Evolutionary conservation across 2,888 invertebrate species (phyloP), one percentile per base, ranked within the genome.

Genomic region (Melinaea marsaeus): DNA sequence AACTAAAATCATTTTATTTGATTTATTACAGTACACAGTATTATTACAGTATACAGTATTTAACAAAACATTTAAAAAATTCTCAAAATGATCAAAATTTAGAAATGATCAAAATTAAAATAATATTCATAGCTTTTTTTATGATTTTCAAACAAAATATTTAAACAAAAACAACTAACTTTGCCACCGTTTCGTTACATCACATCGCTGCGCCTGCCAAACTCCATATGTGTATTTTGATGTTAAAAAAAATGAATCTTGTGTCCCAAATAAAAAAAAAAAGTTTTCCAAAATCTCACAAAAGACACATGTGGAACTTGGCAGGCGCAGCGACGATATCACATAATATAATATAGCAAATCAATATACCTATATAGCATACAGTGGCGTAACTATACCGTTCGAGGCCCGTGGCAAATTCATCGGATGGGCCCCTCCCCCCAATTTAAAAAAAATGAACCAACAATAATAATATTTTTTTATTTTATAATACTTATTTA

Each of bases 1-100:
- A 22, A 22, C 22, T 22, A 22, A 22, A 22, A 22, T 22, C 55
- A 80, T 58, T 22, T 22, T 22, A 22, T 22, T 22, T 22, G 22
- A 22, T 22, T 22, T 22, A 22, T 22, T 22, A 22, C 22, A 22
- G 22, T 22, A 22, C 22, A 22, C 22, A 22, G 22, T 22, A 22
- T 22, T 22, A 22, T 22, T 22, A 22, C 22, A 22, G 22, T 22
- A 22, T 22, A 22, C 22, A 22, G 22, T 22, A 22, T 22, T 22
- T 22, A 33, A 55, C 55, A 55, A 55, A 55, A 55, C 34, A 55
- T 55, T 55, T 55, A 33, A 55, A 32, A 55, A 55, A 55, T 55
- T 55, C 55, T 55, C 55, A 37, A 37, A n/a, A 37, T 37, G 37
- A 37, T 37, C 37, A 37, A 37, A 37, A 37, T 37, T 37, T 37